Conservation (phyloP, 37 sponge, comb jelly and placozoan genomes). For the Beroe ovata region DNA sequence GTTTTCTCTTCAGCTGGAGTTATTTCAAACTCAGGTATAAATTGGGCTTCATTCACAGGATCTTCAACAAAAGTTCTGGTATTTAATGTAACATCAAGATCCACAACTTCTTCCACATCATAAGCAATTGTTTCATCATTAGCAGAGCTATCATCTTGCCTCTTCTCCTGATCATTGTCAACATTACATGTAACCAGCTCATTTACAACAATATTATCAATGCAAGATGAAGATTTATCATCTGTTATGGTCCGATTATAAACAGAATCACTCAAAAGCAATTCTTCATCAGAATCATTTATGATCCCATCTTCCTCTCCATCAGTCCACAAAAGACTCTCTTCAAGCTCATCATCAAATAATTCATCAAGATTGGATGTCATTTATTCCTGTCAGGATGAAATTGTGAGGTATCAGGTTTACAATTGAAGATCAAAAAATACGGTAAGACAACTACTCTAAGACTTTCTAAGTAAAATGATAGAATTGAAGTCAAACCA, state of each 20-base stretch:
- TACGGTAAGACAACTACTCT: background rate
- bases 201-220: background rate
- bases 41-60: background rate
- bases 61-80: background rate
- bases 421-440: no score
- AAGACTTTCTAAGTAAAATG: background rate
- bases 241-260: background rate
- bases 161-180: background rate
- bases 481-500: no score
- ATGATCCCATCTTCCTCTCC: slow-evolving; percentile 2
- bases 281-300: slow-evolving; percentile 7
- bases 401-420: no score
- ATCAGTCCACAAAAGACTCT: slow-evolving; percentile 40
- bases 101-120: slow-evolving; percentile 14
- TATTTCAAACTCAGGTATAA: background rate
- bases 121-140: background rate
- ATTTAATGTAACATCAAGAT: slow-evolving; percentile 22
- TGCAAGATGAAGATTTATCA: background rate
- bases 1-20: background rate
- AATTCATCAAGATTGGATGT: background rate
- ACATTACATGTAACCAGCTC: background rate
- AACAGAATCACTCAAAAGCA: slow-evolving; percentile 7
- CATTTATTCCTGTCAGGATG: background rate
- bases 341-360: slow-evolving; percentile 12
- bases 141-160: background rate